These are phyloP conservation scores for Pluvialis apricaria DNA, from an alignment of 2,113 vertebrate species.

Conservation along the genomic window DNA sequence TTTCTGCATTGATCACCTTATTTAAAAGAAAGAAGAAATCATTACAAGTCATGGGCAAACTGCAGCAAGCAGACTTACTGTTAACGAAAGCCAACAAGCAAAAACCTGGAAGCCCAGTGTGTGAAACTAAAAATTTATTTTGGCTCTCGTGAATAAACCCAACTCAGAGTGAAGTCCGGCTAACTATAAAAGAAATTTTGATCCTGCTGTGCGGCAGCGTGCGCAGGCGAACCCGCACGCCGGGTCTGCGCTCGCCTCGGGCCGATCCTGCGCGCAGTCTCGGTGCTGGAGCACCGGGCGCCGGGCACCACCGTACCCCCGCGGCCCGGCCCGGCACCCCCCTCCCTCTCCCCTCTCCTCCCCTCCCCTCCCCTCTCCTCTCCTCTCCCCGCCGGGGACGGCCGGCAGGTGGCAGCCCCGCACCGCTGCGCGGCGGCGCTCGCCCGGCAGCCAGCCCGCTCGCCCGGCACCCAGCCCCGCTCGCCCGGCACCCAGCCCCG, in stretches of 20 bases:
- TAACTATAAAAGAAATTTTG: accelerated
- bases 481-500: too few relatives aligned
- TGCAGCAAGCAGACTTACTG: neutral
- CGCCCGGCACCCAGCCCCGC: too few relatives aligned
- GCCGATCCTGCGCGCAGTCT: accelerated
- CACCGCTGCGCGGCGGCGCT: neutral
- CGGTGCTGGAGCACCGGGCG: accelerated
- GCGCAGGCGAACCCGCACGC: neutral
- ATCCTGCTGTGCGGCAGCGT: accelerated
- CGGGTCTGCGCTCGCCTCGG: accelerated
- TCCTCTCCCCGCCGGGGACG: too few relatives aligned
- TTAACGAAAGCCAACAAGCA: neutral
- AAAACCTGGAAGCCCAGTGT: neutral
- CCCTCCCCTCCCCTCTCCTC: too few relatives aligned
- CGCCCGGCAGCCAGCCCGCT: neutral
- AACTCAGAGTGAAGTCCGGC: too few relatives aligned
- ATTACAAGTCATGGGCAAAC: neutral
- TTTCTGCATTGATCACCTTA: neutral
- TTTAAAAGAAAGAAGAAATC: neutral
- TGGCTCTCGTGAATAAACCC: neutral
- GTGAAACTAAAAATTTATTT: neutral
- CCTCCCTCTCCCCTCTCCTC: too few relatives aligned
- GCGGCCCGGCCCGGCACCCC: neutral
- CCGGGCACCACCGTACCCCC: neutral
- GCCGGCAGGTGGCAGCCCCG: neutral